Evolutionary conservation across 2,797 vertebrate genomes (phyloP), one percentile per base, ranked within the genome.

Genomic region (Carapus acus): DNA sequence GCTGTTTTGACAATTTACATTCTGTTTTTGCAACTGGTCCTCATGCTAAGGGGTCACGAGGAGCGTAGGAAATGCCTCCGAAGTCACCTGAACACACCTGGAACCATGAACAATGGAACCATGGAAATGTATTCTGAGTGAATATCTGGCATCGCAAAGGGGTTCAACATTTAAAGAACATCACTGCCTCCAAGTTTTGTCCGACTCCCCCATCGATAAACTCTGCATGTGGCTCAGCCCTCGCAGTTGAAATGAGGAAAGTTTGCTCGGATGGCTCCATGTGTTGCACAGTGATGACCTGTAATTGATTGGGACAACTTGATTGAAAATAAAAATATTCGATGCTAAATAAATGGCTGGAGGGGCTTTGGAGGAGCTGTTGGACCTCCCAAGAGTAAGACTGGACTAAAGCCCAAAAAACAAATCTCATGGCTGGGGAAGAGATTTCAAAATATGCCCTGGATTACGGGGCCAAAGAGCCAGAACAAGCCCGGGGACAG

Each of bases 351-450:
- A 77, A 67, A 70, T 49, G 43, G 72, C 71, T 67, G 44, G 60
- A 76, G 54, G 71, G 63, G 69, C 48, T 71, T 79, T 71, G 69
- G 71, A 77, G 74, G 53, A 78, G 64, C 65, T 74, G 59, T 73
- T 71, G 69, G 83, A 87, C 82, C 83, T 79, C 85, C 81, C 85
- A 83, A 62, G 80, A 83, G 67, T 54, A 69, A 55, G 61, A 55
- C 71, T 85, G 83, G 83, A 83, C 67, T 60, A 58, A 72, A 69
- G 64, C 77, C 80, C 71, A 65, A 82, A 81, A 77, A 72, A 56
- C 75, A 77, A 44, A 77, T 69, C 68, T 71, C 60, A 62, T 57
- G 76, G 59, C 77, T 74, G 63, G 79, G 68, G 73, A 76, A 71
- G 60, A 62, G 56, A 69, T 77, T 54, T 81, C 62, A 60, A 70